Conservation (phyloP, 2,113 vertebrate genomes). For the Hiodon alosoides region DNA sequence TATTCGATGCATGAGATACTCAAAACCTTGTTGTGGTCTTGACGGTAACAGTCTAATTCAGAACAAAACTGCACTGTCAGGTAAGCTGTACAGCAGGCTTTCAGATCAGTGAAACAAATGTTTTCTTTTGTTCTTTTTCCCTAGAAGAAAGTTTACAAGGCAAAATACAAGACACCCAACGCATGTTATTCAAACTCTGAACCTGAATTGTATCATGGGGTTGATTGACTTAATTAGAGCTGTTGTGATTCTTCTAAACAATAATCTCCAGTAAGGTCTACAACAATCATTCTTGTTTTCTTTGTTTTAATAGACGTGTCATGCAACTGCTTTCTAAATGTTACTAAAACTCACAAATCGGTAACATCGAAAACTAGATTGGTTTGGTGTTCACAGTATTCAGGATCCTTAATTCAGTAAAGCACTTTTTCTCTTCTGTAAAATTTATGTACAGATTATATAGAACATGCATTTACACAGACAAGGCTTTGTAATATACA, state of each 20-base stretch:
- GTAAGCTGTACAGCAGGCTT: not conserved
- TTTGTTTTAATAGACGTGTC: not conserved
- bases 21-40: not conserved
- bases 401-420: conserved; percentile 67
- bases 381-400: conserved; percentile 71
- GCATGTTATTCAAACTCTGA: not conserved
- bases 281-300: not conserved
- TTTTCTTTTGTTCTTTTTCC: not conserved
- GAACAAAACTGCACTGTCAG: not conserved
- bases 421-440: conserved; percentile 60
- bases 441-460: conserved; percentile 46
- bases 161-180: conserved; percentile 5
- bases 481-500: conserved; percentile 54
- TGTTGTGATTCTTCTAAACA: not conserved
- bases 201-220: not conserved
- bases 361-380: conserved; percentile 32
- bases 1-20: no score
- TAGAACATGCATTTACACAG: conserved; percentile 50
- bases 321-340: not conserved
- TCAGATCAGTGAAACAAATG: not conserved
- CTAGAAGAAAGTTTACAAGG: not conserved
- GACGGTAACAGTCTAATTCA: not conserved
- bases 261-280: not conserved
- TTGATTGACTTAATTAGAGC: not conserved
- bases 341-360: conserved; percentile 26